These are phyloP conservation scores for Chionodraco myersi DNA, from an alignment of 2,113 vertebrate species.

Conservation along the genomic window DNA sequence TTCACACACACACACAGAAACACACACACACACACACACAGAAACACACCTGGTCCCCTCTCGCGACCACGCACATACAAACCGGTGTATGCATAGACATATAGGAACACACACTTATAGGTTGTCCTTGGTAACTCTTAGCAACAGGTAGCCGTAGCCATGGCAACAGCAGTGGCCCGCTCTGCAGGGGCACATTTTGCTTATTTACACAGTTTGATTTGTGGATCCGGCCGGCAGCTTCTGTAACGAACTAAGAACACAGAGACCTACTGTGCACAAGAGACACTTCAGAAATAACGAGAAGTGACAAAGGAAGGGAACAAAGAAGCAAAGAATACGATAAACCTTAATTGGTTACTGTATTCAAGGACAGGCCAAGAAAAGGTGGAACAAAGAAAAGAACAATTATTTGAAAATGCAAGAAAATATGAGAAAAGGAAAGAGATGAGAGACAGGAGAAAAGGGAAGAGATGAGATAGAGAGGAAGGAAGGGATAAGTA, in stretches of 20 bases:
- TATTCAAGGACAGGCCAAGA: background rate
- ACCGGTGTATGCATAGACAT: conserved; percentile 26
- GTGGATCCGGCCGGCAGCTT: conserved; percentile 63
- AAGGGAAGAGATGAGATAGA: conserved; percentile 9
- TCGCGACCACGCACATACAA: background rate
- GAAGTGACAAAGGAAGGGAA: background rate
- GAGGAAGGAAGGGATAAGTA: conserved; percentile 27
- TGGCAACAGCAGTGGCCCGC: conserved; percentile 61
- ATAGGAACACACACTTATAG: conserved; percentile 53
- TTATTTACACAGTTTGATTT: conserved; percentile 77
- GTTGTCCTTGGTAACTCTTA: conserved; percentile 64
- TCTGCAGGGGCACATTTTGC: conserved; percentile 62
- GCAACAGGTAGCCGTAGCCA: conserved; percentile 68
- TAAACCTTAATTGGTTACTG: background rate
- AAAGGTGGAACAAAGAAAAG: background rate
- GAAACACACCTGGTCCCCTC: background rate
- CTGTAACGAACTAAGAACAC: conserved; percentile 55
- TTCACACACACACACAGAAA: conserved; percentile 18
- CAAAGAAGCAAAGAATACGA: background rate
- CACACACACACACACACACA: background rate
- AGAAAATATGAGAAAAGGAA: background rate
- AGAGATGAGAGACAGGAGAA: background rate
- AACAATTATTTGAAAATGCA: background rate
- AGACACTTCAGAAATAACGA: background rate
- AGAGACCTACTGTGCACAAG: background rate